Conservation (phyloP, 30 jellyfish, hydroid and myxozoan species). For the Hydra vulgaris region DNA sequence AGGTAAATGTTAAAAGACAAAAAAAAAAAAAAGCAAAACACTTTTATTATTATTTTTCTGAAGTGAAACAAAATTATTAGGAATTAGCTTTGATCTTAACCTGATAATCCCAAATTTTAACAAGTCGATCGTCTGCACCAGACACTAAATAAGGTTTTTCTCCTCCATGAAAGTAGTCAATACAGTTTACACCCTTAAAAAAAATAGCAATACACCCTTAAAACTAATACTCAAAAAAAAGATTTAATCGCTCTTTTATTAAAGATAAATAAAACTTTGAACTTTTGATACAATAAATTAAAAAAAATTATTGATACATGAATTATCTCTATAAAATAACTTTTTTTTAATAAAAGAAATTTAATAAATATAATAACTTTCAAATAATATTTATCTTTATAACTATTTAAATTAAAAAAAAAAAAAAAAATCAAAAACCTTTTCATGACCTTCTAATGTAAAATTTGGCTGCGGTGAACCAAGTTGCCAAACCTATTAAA, state of each 20-base stretch:
- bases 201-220: not conserved
- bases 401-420: not conserved
- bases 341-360: too few relatives aligned
- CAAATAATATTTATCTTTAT: too few relatives aligned
- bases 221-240: too few relatives aligned
- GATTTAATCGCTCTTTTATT: not conserved
- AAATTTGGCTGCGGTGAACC: constrained; percentile 92
- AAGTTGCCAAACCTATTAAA: constrained; percentile 87
- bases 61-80: not conserved
- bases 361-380: too few relatives aligned
- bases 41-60: not conserved
- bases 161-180: constrained; percentile 94
- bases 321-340: too few relatives aligned
- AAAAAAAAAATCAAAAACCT: constrained; percentile 30
- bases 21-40: not conserved
- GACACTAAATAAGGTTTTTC: constrained; percentile 95
- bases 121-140: constrained; percentile 97
- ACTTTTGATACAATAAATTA: too few relatives aligned
- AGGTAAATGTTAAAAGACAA: not conserved
- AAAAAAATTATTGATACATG: too few relatives aligned
- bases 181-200: constrained; percentile 87
- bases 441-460: constrained; percentile 96
- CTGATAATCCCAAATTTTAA: constrained; percentile 99
- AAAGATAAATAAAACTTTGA: not conserved
- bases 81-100: constrained; percentile 25